phyloP scores from a whole-genome alignment of 2,888 invertebrate genomes.

The Epinotia nisella region DNA sequence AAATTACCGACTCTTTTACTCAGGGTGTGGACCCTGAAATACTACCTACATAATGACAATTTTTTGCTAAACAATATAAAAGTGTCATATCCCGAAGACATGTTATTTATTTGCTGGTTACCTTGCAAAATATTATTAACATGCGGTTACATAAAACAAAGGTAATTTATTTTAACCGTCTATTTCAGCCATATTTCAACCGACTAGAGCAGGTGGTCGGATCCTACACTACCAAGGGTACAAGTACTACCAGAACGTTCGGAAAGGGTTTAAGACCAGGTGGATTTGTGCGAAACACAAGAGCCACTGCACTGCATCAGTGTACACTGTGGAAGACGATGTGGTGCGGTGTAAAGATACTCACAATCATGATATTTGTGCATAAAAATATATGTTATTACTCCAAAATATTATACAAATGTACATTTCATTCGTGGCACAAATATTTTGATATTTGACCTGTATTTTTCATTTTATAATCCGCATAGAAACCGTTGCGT shows the following conservation, averaged over 20 bases:
- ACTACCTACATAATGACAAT: too few relatives aligned
- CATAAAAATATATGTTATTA: not conserved
- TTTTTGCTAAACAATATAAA: too few relatives aligned
- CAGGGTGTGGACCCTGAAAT: too few relatives aligned
- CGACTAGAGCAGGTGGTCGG: constrained; percentile 46
- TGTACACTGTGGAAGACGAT: constrained; percentile 7
- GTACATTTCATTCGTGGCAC: too few relatives aligned
- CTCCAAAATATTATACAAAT: too few relatives aligned
- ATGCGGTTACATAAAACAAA: too few relatives aligned
- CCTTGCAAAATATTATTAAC: too few relatives aligned
- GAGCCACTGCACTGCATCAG: constrained; percentile 47
- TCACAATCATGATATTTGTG: constrained; percentile 4
- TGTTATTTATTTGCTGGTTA: too few relatives aligned
- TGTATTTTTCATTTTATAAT: not conserved
- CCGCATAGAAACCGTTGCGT: not conserved
- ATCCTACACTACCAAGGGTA: constrained; percentile 48
- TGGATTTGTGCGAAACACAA: constrained; percentile 53
- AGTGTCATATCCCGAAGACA: too few relatives aligned
- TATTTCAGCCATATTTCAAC: constrained; percentile 38
- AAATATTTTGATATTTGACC: not conserved
- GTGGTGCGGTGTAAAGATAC: constrained; percentile 6
- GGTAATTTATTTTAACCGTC: not conserved
- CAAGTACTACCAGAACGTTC: constrained; percentile 46
- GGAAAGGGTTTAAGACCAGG: constrained; percentile 42
- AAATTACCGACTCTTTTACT: too few relatives aligned